Conservation (phyloP, 2,797 vertebrate species). For the Furcifer pardalis region DNA sequence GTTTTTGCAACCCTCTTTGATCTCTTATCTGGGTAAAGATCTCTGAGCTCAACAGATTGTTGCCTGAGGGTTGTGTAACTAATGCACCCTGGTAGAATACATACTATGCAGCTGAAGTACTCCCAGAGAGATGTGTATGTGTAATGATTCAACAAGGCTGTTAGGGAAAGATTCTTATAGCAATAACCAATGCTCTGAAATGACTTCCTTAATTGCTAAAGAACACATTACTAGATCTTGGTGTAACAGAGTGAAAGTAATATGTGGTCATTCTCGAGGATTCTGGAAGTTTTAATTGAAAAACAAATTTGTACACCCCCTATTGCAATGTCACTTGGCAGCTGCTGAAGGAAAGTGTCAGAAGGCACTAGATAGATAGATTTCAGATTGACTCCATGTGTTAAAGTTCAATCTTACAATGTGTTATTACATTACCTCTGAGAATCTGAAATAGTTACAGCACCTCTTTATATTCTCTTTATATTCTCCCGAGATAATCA, state of each 20-base stretch:
- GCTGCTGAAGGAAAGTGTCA: background rate
- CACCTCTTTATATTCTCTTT: background rate
- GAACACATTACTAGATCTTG: slow-evolving; percentile 17
- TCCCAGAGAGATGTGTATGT: background rate
- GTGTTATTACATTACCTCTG: background rate
- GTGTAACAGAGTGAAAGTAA: slow-evolving; percentile 49
- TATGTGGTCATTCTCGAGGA: no score
- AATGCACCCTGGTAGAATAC: background rate
- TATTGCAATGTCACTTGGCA: background rate
- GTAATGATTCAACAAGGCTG: background rate
- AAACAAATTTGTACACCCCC: no score
- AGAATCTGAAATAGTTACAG: background rate
- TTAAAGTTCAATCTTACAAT: background rate
- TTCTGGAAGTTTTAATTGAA: no score
- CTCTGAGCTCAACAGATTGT: background rate
- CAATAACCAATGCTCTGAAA: background rate
- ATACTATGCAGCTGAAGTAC: background rate
- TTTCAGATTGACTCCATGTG: background rate
- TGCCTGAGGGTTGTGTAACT: background rate
- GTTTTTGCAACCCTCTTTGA: background rate
- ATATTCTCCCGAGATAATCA: background rate
- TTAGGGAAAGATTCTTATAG: background rate
- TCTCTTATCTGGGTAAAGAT: background rate
- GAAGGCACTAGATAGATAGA: background rate
- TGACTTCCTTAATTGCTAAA: slow-evolving; percentile 47